phyloP scores from a whole-genome alignment of 2,797 vertebrate species.

The Danionella dracula region DNA sequence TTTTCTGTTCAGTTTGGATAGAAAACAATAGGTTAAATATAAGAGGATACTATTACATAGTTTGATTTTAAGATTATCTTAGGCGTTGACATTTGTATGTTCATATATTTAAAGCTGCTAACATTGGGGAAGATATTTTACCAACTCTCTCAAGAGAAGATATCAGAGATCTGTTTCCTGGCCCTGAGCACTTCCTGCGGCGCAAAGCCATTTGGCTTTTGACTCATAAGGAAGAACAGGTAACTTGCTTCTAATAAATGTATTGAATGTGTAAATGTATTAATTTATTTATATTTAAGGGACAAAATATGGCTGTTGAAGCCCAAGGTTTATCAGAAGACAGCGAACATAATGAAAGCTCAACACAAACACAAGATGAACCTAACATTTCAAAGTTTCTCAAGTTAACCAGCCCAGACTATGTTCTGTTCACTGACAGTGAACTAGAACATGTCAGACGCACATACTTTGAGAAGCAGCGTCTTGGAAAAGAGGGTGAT shows the following conservation, averaged over 20 bases:
- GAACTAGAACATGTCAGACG: conserved; percentile 28
- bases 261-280: neutral
- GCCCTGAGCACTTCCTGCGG: conserved; percentile 14
- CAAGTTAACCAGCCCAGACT: conserved; percentile 40
- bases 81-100: neutral
- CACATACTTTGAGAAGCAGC: conserved; percentile 41
- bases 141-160: conserved; percentile 23
- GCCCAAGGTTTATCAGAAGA: neutral
- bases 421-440: conserved; percentile 44
- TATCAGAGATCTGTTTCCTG: conserved; percentile 28
- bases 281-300: neutral
- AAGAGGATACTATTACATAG: too few species aligned
- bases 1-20: too few species aligned
- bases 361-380: conserved; percentile 24
- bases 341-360: neutral
- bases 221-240: conserved; percentile 14
- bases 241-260: neutral
- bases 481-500: conserved; percentile 12
- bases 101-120: conserved; percentile 15
- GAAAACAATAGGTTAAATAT: too few species aligned
- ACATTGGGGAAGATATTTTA: conserved; percentile 18
- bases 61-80: neutral
- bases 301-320: neutral
- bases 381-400: conserved; percentile 36
- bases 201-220: conserved; percentile 20